A percentile compares a stretch with the other conserved stretches of the same genome.
These are phyloP conservation scores for Diplodus sargus DNA, from an alignment of 2,797 vertebrate genomes.

Conservation along the genomic window DNA sequence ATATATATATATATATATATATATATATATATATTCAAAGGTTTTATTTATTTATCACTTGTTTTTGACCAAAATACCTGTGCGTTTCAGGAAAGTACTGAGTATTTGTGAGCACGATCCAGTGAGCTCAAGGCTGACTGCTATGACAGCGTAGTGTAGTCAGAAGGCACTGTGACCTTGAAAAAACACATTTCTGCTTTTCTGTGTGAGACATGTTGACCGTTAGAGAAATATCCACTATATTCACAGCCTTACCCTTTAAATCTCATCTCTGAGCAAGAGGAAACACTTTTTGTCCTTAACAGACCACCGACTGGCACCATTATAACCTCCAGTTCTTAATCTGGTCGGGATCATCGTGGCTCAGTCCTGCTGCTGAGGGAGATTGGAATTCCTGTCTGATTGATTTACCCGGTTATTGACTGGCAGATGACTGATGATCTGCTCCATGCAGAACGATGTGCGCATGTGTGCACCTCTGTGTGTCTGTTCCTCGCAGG, in stretches of 20 bases:
- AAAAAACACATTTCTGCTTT: neutral
- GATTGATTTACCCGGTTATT: slow-evolving; percentile 77
- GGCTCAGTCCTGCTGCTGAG: slow-evolving; percentile 39
- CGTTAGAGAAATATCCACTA: neutral
- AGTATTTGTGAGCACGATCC: neutral
- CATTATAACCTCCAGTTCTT: slow-evolving; percentile 29
- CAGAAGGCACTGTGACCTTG: neutral
- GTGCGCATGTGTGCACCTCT: slow-evolving; percentile 19
- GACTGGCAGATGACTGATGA: slow-evolving; percentile 74
- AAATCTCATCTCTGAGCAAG: slow-evolving; percentile 19
- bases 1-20: slow-evolving; percentile 8
- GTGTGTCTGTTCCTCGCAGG: slow-evolving; percentile 33
- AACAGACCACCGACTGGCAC: slow-evolving; percentile 23
- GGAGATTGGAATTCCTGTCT: slow-evolving; percentile 74
- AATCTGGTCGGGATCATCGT: slow-evolving; percentile 57
- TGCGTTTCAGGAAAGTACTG: neutral
- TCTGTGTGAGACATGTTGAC: slow-evolving; percentile 13
- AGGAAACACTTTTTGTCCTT: slow-evolving; percentile 23
- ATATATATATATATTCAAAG: neutral
- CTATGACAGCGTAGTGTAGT: too few relatives aligned
- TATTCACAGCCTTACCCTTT: neutral
- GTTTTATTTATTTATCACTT: too few relatives aligned
- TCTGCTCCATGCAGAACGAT: slow-evolving; percentile 28
- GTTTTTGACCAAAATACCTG: too few relatives aligned
- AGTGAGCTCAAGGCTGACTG: neutral